These are phyloP conservation scores for Drosophila mayaguana DNA, from an alignment of 2,888 invertebrate species.

Conservation along the genomic window DNA sequence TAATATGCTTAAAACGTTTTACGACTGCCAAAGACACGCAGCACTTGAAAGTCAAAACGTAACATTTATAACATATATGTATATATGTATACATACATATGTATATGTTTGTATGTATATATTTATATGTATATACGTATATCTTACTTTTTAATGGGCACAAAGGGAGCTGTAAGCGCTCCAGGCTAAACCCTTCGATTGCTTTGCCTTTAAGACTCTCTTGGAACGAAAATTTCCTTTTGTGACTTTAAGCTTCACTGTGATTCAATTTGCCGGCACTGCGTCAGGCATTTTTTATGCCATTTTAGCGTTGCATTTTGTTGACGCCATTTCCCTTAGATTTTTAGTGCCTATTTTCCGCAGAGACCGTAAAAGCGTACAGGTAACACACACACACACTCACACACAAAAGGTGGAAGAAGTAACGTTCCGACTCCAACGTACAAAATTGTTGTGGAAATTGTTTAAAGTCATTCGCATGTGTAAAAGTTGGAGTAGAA, in stretches of 20 bases:
- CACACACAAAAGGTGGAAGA: background rate
- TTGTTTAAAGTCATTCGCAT: constrained; percentile 73
- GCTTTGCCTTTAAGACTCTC: constrained; percentile 1
- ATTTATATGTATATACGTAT: background rate
- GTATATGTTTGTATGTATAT: background rate
- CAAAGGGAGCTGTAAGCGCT: constrained; percentile 48
- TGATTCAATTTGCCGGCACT: constrained; percentile 63
- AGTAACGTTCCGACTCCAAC: constrained; percentile 8
- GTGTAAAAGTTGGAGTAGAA: constrained; percentile 55
- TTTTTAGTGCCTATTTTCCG: constrained; percentile 68
- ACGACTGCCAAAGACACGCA: constrained; percentile 59
- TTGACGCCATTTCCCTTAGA: constrained; percentile 54
- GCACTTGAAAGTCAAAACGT: constrained; percentile 67
- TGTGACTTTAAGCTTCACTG: constrained; percentile 39
- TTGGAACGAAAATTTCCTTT: constrained; percentile 1
- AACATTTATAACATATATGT: constrained; percentile 14
- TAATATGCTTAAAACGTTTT: constrained; percentile 72
- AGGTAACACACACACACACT: constrained; percentile 17
- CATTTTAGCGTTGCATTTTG: constrained; percentile 54
- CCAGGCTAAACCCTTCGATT: constrained; percentile 36
- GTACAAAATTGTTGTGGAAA: constrained; percentile 55
- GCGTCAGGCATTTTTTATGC: constrained; percentile 66
- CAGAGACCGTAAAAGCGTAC: constrained; percentile 48
- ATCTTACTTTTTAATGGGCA: constrained; percentile 57
- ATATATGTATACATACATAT: background rate